phyloP scores from a whole-genome alignment of 1,140 invertebrate genomes.

The Aphelenchoides besseyi region DNA sequence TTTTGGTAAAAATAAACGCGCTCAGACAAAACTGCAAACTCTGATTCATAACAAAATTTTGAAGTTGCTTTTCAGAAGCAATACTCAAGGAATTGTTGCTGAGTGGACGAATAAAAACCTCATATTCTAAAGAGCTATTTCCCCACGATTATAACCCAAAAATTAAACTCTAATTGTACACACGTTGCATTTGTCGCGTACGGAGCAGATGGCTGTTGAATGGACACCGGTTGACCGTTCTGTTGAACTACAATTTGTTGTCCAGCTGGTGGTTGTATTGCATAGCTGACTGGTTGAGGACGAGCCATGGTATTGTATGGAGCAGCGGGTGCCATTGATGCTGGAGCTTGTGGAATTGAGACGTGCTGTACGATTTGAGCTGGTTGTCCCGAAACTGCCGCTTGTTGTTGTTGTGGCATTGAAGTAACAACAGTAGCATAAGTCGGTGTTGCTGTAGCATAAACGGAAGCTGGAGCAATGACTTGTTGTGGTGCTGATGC shows the following conservation, averaged over 20 bases:
- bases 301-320: constrained; percentile 7
- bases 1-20: too few relatives aligned
- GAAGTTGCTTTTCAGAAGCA: too few relatives aligned
- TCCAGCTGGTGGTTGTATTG: background rate
- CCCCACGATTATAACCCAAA: too few relatives aligned
- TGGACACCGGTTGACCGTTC: background rate
- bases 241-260: constrained; percentile 1
- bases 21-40: too few relatives aligned
- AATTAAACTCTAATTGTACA: background rate
- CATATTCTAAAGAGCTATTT: too few relatives aligned
- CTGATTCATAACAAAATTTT: too few relatives aligned
- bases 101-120: too few relatives aligned
- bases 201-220: background rate
- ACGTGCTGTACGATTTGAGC: background rate
- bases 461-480: background rate
- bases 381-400: background rate
- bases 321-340: background rate
- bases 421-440: background rate
- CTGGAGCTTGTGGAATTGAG: background rate
- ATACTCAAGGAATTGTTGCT: too few relatives aligned
- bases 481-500: background rate
- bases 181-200: background rate
- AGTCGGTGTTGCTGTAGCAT: background rate
- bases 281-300: background rate
- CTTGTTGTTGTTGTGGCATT: background rate